Conservation (phyloP, 92 coral and sea anemone species). For the Scolanthus callimorphus region DNA sequence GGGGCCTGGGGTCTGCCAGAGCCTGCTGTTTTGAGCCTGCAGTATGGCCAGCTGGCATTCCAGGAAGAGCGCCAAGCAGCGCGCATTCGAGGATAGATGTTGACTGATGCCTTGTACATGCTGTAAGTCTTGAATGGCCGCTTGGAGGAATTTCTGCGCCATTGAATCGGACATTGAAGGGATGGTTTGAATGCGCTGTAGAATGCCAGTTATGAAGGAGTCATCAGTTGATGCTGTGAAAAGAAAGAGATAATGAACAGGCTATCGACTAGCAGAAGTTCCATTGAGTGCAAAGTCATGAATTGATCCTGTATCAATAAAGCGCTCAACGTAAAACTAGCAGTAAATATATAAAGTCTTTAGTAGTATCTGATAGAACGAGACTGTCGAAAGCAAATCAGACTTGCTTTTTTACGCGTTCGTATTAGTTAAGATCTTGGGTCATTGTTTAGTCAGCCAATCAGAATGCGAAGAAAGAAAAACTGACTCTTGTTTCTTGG, state of each 20-base stretch:
- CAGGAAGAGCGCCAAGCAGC: conserved; percentile 77
- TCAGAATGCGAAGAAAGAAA: too few species aligned
- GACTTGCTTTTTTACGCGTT: too few species aligned
- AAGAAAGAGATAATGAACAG: background rate
- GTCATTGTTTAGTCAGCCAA: too few species aligned
- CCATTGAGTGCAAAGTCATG: too few species aligned
- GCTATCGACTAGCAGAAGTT: too few species aligned
- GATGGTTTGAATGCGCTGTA: conserved; percentile 39
- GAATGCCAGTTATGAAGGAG: conserved; percentile 61
- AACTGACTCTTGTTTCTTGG: too few species aligned
- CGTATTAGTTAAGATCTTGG: too few species aligned
- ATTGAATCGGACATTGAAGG: conserved; percentile 31
- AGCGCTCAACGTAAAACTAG: too few species aligned
- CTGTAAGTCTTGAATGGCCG: conserved; percentile 74
- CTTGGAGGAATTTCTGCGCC: conserved; percentile 53
- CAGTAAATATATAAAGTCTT: too few species aligned
- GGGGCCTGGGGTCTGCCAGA: conserved; percentile 81
- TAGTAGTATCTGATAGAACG: too few species aligned
- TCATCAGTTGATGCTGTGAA: conserved; percentile 17
- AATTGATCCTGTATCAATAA: too few species aligned
- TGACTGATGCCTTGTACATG: conserved; percentile 71
- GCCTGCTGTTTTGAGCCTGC: conserved; percentile 75
- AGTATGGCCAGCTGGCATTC: conserved; percentile 70
- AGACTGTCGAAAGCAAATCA: too few species aligned
- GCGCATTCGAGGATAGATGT: conserved; percentile 61